phyloP scores from a whole-genome alignment of 2,888 invertebrate genomes.

The Theretra japonica region DNA sequence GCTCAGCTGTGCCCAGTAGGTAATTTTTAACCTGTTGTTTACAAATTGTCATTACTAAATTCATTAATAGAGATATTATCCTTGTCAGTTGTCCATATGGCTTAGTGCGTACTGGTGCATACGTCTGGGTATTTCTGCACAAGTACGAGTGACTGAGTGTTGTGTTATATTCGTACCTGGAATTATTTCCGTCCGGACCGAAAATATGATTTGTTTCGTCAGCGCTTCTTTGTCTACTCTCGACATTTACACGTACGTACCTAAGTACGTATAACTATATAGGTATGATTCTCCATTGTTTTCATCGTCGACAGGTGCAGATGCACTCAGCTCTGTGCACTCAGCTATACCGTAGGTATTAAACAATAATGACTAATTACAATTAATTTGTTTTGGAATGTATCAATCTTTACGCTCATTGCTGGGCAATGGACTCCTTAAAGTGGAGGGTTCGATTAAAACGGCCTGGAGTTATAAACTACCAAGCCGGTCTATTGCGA shows the following conservation, averaged over 20 bases:
- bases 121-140: neutral
- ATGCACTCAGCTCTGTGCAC: neutral
- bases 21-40: too few species aligned
- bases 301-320: neutral
- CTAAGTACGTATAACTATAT: neutral
- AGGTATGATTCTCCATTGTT: neutral
- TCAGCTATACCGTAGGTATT: too few species aligned
- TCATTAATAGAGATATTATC: neutral
- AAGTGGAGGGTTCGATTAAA: too few species aligned
- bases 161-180: conserved; percentile 9
- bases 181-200: conserved; percentile 18
- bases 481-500: too few species aligned
- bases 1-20: too few species aligned
- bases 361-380: too few species aligned
- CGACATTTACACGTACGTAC: neutral
- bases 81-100: neutral
- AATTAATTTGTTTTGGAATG: too few species aligned
- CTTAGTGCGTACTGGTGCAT: neutral
- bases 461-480: too few species aligned
- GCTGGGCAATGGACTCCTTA: too few species aligned
- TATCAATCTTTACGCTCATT: too few species aligned
- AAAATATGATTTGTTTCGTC: conserved; percentile 22
- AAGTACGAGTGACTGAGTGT: neutral
- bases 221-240: conserved; percentile 8
- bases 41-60: neutral